Conservation (phyloP, 2,888 invertebrate genomes). For the Macrosiphum euphorbiae region DNA sequence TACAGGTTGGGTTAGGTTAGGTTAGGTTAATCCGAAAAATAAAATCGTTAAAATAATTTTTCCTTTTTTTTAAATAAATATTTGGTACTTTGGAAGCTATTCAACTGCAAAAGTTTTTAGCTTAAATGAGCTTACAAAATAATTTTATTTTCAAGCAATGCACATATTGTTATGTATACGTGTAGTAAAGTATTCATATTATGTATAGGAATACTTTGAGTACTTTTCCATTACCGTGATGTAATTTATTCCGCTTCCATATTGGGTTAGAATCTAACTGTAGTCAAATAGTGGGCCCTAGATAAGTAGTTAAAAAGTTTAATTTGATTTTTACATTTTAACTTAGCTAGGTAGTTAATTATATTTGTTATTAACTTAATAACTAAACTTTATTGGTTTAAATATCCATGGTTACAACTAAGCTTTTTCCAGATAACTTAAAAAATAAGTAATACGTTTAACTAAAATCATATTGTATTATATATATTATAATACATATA, state of each 20-base stretch:
- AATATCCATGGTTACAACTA: background rate
- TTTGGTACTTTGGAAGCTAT: too few species aligned
- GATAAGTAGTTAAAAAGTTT: background rate
- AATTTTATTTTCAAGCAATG: background rate
- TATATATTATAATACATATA: too few species aligned
- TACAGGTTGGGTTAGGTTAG: background rate
- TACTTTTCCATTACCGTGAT: background rate
- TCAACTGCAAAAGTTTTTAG: too few species aligned
- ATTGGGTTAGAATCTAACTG: background rate
- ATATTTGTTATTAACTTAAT: background rate
- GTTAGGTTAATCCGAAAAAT: too few species aligned
- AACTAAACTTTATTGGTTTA: background rate
- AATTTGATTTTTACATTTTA: background rate
- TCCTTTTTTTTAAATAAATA: too few species aligned
- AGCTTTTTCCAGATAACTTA: background rate
- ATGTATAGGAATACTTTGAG: background rate
- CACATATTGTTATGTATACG: background rate
- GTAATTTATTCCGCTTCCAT: background rate
- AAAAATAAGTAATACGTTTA: background rate
- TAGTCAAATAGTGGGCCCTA: background rate
- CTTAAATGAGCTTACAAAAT: background rate
- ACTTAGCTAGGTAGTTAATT: background rate
- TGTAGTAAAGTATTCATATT: background rate
- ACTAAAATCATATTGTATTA: too few species aligned
- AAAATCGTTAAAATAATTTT: too few species aligned